Conservation (phyloP, 2,113 vertebrate genomes). For the Empidonax traillii region DNA sequence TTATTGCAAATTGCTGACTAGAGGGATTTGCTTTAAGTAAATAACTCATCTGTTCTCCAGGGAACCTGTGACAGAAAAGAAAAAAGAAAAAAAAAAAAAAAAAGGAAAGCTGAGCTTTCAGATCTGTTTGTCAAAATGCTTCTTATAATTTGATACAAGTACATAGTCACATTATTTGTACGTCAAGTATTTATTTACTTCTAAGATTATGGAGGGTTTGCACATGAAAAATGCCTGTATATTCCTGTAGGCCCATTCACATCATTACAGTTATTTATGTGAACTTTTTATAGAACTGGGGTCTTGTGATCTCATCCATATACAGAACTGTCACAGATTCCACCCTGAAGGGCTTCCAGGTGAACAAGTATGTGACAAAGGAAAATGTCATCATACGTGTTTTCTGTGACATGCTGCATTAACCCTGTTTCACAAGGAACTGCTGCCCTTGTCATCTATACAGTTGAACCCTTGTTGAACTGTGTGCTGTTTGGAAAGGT, state of each 20-base stretch:
- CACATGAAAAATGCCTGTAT: background rate
- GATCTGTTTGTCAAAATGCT: background rate
- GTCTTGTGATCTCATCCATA: background rate
- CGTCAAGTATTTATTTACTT: background rate
- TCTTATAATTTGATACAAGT: background rate
- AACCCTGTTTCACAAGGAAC: background rate
- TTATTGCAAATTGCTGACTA: background rate
- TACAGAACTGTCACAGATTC: background rate
- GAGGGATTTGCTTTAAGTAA: background rate
- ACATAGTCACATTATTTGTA: background rate
- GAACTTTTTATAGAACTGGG: background rate
- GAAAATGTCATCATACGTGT: background rate
- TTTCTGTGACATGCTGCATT: background rate
- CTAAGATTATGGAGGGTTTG: background rate
- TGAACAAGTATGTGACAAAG: background rate
- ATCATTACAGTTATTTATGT: background rate
- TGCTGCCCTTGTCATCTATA: background rate
- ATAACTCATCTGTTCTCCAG: background rate
- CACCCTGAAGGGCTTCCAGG: background rate
- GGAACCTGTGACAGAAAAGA: background rate
- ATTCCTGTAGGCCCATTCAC: background rate
- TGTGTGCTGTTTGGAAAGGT: background rate
- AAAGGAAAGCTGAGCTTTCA: background rate
- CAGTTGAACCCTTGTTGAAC: background rate
- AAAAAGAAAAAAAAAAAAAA: background rate